Evolutionary conservation across 2,113 vertebrate species (phyloP).

Genomic region (Sialia sialis): DNA sequence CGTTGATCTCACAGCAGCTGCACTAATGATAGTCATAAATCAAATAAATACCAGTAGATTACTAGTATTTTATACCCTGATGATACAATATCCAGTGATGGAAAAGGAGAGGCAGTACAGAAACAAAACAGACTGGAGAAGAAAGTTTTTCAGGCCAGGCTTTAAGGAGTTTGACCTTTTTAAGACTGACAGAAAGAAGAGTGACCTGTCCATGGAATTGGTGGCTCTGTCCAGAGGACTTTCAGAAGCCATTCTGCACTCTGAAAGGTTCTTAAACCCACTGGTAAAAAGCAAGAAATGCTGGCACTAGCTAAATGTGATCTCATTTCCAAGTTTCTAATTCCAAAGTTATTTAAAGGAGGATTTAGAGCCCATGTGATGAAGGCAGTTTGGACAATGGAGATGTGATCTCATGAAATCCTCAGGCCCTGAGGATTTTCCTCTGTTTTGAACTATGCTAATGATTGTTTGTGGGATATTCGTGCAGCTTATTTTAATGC

Average conservation of each 20-base stretch:
- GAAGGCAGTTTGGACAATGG: background rate
- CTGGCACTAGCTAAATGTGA: background rate
- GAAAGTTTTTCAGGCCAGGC: background rate
- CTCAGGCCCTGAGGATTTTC: constrained; percentile 11
- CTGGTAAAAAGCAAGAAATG: background rate
- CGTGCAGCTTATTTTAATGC: background rate
- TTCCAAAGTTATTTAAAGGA: constrained; percentile 20
- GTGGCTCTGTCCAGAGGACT: background rate
- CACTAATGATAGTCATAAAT: background rate
- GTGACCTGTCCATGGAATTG: background rate
- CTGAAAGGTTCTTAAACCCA: background rate
- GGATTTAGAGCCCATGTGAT: constrained; percentile 36
- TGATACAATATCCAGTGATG: background rate
- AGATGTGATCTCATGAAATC: background rate
- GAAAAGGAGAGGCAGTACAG: background rate
- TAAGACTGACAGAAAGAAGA: background rate
- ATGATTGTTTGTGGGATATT: background rate
- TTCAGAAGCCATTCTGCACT: background rate
- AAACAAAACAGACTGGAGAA: background rate
- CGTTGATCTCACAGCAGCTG: background rate
- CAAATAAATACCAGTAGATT: background rate
- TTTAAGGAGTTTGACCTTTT: constrained; percentile 25
- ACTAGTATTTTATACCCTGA: background rate
- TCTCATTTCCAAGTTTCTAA: constrained; percentile 44
- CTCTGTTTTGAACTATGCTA: background rate